Conservation (phyloP, 2,888 invertebrate genomes). For the Bugula neritina region DNA sequence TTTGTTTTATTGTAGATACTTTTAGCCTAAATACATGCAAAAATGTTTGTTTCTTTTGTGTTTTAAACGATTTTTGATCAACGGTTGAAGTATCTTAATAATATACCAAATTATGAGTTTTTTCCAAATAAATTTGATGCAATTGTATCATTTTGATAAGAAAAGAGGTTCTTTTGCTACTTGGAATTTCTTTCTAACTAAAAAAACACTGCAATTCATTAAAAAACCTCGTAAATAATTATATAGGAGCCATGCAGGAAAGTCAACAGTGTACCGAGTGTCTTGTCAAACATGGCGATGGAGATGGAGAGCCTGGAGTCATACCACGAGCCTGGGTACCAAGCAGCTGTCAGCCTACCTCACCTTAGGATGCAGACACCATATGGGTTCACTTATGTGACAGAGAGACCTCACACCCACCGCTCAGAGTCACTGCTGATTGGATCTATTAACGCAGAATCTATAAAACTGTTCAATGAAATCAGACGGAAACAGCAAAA, state of each 20-base stretch:
- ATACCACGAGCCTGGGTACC: background rate
- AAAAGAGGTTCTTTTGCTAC: too few relatives aligned
- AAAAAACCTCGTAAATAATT: too few relatives aligned
- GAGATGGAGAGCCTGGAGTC: background rate
- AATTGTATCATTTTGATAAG: too few relatives aligned
- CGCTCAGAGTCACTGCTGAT: background rate
- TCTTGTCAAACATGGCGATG: background rate
- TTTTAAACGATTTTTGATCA: too few relatives aligned
- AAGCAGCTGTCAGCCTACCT: background rate
- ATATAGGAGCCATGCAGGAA: background rate
- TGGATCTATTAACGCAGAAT: background rate
- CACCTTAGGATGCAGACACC: background rate
- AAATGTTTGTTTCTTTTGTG: too few relatives aligned
- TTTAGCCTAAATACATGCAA: too few relatives aligned
- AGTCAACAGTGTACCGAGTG: background rate
- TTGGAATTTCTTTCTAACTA: too few relatives aligned
- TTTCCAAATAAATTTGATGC: too few relatives aligned
- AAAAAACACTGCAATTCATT: too few relatives aligned
- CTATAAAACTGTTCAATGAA: background rate
- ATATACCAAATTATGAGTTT: too few relatives aligned
- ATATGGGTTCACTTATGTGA: conserved; percentile 5
- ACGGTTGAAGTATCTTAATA: too few relatives aligned
- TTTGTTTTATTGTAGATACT: too few relatives aligned
- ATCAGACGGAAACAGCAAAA: background rate
- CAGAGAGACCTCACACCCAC: background rate